Percentiles rank a stretch among this genome's conserved stretches.
phyloP scores from a whole-genome alignment of 2,113 vertebrate genomes.

The Corythoichthys intestinalis region DNA sequence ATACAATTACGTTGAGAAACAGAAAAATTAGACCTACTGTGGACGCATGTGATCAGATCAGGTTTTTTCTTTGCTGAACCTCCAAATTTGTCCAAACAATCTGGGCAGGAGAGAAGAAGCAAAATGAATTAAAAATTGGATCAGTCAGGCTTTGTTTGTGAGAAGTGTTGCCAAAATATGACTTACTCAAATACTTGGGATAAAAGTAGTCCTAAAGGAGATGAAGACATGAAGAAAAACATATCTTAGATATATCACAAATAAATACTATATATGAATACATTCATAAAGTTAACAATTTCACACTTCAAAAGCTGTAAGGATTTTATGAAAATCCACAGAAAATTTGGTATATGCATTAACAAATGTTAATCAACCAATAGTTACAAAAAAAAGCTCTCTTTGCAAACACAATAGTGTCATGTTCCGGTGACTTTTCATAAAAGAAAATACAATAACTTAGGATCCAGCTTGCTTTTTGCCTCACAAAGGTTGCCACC shows the following conservation, averaged over 20 bases:
- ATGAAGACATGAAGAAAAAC: conserved; percentile 7
- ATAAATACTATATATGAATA: background rate
- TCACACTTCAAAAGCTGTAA: background rate
- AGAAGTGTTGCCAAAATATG: conserved; percentile 1
- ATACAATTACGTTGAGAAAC: background rate
- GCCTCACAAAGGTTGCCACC: conserved; percentile 25
- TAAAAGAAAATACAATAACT: conserved; percentile 20
- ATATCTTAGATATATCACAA: background rate
- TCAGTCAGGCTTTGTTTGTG: background rate
- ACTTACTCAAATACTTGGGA: conserved; percentile 90
- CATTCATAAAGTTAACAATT: no score
- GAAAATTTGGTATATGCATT: background rate
- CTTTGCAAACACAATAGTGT: background rate
- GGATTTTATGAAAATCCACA: background rate
- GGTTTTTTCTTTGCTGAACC: conserved; percentile 75
- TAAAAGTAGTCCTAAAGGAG: conserved; percentile 89
- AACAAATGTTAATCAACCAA: background rate
- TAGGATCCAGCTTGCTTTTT: conserved; percentile 13
- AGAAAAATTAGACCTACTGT: conserved; percentile 80
- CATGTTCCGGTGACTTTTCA: background rate
- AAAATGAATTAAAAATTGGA: conserved; percentile 6
- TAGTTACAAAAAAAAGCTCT: background rate
- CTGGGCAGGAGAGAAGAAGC: conserved; percentile 63
- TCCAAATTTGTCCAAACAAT: conserved; percentile 79
- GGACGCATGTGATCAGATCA: conserved; percentile 85